Conservation (phyloP, 2,797 vertebrate genomes). For the Aerospiza tachiro region DNA sequence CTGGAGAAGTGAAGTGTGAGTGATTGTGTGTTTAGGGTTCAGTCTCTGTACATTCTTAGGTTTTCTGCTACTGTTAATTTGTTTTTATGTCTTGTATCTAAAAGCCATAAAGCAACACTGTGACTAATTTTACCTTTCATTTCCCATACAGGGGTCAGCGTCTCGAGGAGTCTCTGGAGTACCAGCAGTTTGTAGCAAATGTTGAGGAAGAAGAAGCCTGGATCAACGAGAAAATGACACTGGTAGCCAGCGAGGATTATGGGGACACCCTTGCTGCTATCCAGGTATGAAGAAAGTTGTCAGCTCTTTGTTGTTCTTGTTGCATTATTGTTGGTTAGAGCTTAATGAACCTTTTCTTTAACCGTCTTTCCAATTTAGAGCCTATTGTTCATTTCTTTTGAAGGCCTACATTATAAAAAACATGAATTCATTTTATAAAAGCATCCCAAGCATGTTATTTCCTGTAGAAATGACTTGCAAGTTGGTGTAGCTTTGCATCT, state of each 20-base stretch:
- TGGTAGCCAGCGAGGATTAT: slow-evolving; percentile 96
- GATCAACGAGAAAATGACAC: slow-evolving; percentile 98
- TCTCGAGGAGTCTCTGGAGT: slow-evolving; percentile 96
- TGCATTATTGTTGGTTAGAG: not conserved
- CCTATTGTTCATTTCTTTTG: not conserved
- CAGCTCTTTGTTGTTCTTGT: not conserved
- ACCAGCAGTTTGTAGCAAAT: slow-evolving; percentile 98
- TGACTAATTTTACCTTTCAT: not conserved
- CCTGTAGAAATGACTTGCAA: not conserved
- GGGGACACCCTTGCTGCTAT: slow-evolving; percentile 97
- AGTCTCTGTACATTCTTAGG: not conserved
- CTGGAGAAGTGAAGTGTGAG: not conserved
- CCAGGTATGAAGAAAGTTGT: slow-evolving; percentile 81
- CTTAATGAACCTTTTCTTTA: not conserved
- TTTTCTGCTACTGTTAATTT: not conserved
- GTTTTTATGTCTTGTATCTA: not conserved
- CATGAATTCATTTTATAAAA: not conserved
- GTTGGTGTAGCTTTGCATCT: not conserved
- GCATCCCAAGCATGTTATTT: not conserved
- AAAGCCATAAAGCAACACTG: not conserved
- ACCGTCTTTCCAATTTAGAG: not conserved
- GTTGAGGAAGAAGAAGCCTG: slow-evolving; percentile 98
- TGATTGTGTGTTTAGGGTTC: not conserved
- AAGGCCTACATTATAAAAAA: not conserved
- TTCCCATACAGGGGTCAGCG: slow-evolving; percentile 84